A percentile compares a stretch with the other conserved stretches of the same genome.
These are phyloP conservation scores for Rhopalosiphum maidis DNA, from an alignment of 1,140 invertebrate species.

Conservation along the genomic window DNA sequence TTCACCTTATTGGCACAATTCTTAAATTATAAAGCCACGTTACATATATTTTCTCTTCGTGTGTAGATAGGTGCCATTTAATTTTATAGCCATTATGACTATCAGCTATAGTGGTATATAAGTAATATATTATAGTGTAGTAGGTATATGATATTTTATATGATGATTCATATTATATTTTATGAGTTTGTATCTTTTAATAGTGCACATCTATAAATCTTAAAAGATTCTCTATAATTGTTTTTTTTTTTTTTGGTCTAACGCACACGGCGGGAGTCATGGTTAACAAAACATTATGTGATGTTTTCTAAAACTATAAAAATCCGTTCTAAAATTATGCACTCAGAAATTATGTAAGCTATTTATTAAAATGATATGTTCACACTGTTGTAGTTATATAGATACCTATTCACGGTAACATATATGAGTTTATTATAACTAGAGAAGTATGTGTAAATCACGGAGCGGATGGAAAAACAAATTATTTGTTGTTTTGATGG, in stretches of 20 bases:
- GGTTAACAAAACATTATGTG: not conserved
- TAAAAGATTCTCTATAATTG: not conserved
- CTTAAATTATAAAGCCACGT: not conserved
- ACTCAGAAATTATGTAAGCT: not conserved
- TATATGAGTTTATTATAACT: not conserved
- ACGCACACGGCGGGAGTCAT: not conserved
- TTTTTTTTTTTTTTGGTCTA: not conserved
- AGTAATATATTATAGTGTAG: not conserved
- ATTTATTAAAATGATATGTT: slow-evolving; percentile 1
- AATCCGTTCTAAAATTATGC: not conserved
- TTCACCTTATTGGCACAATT: not conserved
- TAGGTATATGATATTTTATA: not conserved
- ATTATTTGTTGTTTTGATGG: not conserved
- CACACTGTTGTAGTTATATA: not conserved
- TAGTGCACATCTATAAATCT: not conserved
- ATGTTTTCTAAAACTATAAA: not conserved
- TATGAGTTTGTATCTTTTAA: slow-evolving; percentile 8
- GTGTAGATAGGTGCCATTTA: not conserved
- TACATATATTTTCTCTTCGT: not conserved
- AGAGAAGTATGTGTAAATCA: not conserved
- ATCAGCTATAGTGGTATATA: not conserved
- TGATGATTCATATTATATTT: not conserved
- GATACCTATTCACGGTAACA: not conserved
- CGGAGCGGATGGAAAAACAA: not conserved
- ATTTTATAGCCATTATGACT: not conserved